Percentiles rank a stretch among this genome's conserved stretches.
These are phyloP conservation scores for Drosophila phalerata DNA, from an alignment of 2,888 invertebrate species.

Conservation along the genomic window DNA sequence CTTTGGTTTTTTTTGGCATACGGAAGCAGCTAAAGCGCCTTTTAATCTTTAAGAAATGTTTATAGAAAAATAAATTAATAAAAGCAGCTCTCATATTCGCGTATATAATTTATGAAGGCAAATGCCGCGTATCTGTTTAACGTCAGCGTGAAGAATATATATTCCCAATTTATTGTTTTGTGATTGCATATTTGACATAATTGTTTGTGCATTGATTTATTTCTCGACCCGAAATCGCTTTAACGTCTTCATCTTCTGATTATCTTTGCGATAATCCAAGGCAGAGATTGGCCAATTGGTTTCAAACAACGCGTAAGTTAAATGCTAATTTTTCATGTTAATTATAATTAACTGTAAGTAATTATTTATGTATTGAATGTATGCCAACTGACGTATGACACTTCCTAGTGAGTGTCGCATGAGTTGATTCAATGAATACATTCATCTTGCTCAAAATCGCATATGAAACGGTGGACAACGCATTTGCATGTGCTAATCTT, in stretches of 20 bases:
- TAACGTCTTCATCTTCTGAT: neutral
- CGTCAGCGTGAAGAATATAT: slow-evolving; percentile 54
- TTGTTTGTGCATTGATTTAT: slow-evolving; percentile 62
- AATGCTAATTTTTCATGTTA: slow-evolving; percentile 65
- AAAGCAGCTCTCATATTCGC: slow-evolving; percentile 8
- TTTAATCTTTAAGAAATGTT: slow-evolving; percentile 40
- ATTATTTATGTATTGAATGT: slow-evolving; percentile 67
- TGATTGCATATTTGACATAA: slow-evolving; percentile 76
- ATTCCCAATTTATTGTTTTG: slow-evolving; percentile 60
- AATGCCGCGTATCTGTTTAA: slow-evolving; percentile 63
- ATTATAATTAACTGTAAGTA: slow-evolving; percentile 64
- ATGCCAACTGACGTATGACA: slow-evolving; percentile 56
- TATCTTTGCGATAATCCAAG: slow-evolving; percentile 10
- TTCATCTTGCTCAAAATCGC: slow-evolving; percentile 65
- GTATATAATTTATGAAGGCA: slow-evolving; percentile 51
- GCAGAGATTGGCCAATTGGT: neutral
- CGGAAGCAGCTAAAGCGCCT: slow-evolving; percentile 60
- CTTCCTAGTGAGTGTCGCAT: slow-evolving; percentile 54
- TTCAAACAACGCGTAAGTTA: slow-evolving; percentile 54
- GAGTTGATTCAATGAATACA: slow-evolving; percentile 36
- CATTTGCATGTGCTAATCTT: slow-evolving; percentile 28
- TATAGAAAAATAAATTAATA: slow-evolving; percentile 31
- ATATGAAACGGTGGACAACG: slow-evolving; percentile 18
- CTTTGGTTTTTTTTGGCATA: slow-evolving; percentile 36
- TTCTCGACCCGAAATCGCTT: slow-evolving; percentile 5